phyloP scores from a whole-genome alignment of 2,113 vertebrate species.

The Sylvia atricapilla region DNA sequence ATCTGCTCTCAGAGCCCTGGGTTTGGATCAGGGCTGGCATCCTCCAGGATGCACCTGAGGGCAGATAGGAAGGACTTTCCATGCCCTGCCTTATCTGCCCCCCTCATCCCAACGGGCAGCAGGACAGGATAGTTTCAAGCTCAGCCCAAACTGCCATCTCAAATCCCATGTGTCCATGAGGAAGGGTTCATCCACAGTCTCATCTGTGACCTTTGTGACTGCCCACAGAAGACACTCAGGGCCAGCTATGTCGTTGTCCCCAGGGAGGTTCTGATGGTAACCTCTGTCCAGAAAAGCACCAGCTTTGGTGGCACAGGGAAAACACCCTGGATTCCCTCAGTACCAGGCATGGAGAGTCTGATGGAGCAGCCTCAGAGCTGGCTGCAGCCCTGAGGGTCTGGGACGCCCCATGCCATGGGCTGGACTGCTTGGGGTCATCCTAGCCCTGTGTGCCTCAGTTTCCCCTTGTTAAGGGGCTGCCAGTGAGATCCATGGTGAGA shows the following conservation, averaged over 20 bases:
- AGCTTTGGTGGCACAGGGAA: neutral
- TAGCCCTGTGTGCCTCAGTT: neutral
- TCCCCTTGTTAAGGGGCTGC: neutral
- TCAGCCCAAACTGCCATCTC: neutral
- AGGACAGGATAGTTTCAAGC: neutral
- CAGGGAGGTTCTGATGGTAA: fast-evolving
- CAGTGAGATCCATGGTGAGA: neutral
- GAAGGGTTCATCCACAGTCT: neutral
- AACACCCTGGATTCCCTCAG: neutral
- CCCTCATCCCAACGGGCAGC: neutral
- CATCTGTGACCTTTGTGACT: neutral
- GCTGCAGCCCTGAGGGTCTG: neutral
- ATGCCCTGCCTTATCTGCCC: neutral
- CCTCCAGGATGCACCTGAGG: neutral
- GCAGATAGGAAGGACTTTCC: neutral
- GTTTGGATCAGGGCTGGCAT: neutral
- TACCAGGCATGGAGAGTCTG: fast-evolving
- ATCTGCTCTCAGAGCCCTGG: neutral
- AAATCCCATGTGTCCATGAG: neutral
- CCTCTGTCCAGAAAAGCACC: neutral
- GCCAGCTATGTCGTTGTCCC: neutral
- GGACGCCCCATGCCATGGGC: neutral
- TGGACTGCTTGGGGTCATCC: neutral
- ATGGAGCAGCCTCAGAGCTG: neutral
- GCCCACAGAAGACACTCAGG: neutral